Percentiles rank a stretch among this genome's conserved stretches.
These are phyloP conservation scores for Samia ricini DNA, from an alignment of 1,140 invertebrate genomes.

Conservation along the genomic window DNA sequence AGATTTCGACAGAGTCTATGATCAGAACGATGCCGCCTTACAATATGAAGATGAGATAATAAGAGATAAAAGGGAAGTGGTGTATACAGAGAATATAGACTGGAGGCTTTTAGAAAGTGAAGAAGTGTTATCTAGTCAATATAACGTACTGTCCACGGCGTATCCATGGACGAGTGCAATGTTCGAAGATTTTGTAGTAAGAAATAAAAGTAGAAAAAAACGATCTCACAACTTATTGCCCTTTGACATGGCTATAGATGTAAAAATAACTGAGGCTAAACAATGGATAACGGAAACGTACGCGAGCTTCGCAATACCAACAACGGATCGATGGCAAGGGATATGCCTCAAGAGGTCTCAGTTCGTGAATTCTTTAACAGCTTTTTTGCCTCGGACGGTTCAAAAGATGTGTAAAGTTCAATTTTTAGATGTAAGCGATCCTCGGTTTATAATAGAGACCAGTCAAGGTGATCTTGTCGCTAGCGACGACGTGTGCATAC, in stretches of 20 bases:
- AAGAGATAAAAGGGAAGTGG: slow-evolving; percentile 68
- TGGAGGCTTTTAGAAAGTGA: slow-evolving; percentile 69
- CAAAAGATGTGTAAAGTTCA: slow-evolving; percentile 84
- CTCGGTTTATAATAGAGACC: slow-evolving; percentile 87
- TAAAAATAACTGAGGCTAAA: slow-evolving; percentile 83
- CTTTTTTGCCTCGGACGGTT: slow-evolving; percentile 86
- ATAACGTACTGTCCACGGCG: slow-evolving; percentile 64
- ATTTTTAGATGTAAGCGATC: slow-evolving; percentile 88
- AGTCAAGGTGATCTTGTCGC: slow-evolving; percentile 90
- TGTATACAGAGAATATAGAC: slow-evolving; percentile 60
- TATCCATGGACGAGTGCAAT: slow-evolving; percentile 76
- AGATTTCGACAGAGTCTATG: slow-evolving; percentile 75
- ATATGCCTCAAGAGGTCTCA: slow-evolving; percentile 88
- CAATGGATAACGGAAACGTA: slow-evolving; percentile 91
- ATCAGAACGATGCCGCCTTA: slow-evolving; percentile 62
- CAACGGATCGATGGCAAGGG: slow-evolving; percentile 86
- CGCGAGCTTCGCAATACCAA: slow-evolving; percentile 89
- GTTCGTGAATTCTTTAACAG: slow-evolving; percentile 86
- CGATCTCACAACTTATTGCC: slow-evolving; percentile 64
- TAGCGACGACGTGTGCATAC: slow-evolving; percentile 86
- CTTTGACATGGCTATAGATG: slow-evolving; percentile 76
- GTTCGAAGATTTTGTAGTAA: slow-evolving; percentile 77
- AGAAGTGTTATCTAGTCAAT: slow-evolving; percentile 70
- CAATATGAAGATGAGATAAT: slow-evolving; percentile 64
- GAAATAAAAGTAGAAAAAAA: slow-evolving; percentile 72